Evolutionary conservation across 2,797 vertebrate species (phyloP), one percentile per base, ranked within the genome.

Genomic region (Danionella dracula): DNA sequence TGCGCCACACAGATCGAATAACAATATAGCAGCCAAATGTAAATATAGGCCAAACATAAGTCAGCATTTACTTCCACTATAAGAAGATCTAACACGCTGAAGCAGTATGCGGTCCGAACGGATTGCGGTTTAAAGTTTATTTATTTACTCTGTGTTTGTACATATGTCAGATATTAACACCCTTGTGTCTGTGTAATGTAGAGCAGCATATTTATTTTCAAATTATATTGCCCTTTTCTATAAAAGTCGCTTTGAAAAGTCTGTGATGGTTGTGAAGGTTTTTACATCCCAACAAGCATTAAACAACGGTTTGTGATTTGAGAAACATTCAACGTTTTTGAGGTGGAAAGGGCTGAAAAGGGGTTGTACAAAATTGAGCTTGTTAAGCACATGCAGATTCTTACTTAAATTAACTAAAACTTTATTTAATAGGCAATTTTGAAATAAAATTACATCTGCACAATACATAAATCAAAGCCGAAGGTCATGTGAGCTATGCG

Each of bases 191-290:
- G 90, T 93, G 91, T 88, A 84, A 84, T 88, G 89, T 92, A 86
- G 90, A 93, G 93, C 93, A 92, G 86, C 90, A 91, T 99, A 99
- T 99, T 98, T 99, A 99, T 99, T 99, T 97, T 96, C 89, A 94
- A 94, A 96, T 92, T 89, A 90, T 93, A 92, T 93, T 93, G 90
- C 93, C 90, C 15, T 66, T 92, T 92, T 71, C 63, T 73, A 76
- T 76, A 94, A 96, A 94, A 92, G 89, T 89, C 21, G 20, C 12
- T 58, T 21, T 71, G 31, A 62, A 70, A 65, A 68, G 34, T 16
- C 27, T 12, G 44, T 67, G 5, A 45, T 62, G 5, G 29, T 66
- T 55, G 21, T 65, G 35, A 68, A 12, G 65, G 54, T 56, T 35
- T 27, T 3, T 6, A 27, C 23, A 27, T n/a, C n/a, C n/a, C n/a